A percentile compares a stretch with the other conserved stretches of the same genome.
Conservation (phyloP, 2,888 invertebrate genomes). For the Laspeyria flexula region DNA sequence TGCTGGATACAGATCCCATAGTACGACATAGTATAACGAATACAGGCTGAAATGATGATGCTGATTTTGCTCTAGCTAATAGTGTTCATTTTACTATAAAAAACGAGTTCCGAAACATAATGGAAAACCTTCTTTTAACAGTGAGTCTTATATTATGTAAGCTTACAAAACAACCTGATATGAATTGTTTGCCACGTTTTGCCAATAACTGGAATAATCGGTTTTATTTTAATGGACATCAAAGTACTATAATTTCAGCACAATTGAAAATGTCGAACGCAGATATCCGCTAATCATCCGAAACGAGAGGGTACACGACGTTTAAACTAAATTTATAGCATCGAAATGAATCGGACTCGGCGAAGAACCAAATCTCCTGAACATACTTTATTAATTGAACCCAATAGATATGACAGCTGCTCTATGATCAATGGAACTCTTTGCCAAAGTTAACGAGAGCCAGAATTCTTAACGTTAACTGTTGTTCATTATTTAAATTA, state of each 20-base stretch:
- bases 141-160: too few relatives aligned
- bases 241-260: slow-evolving; percentile 50
- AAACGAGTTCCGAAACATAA: too few relatives aligned
- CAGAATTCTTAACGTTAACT: too few relatives aligned
- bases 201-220: slow-evolving; percentile 27
- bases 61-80: too few relatives aligned
- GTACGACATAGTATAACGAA: too few relatives aligned
- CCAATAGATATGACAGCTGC: slow-evolving; percentile 44
- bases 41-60: too few relatives aligned
- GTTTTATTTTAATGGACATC: slow-evolving; percentile 37
- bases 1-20: too few relatives aligned
- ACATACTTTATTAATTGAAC: slow-evolving; percentile 51
- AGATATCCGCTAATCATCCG: slow-evolving; percentile 65
- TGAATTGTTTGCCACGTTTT: slow-evolving; percentile 11
- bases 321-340: slow-evolving; percentile 60
- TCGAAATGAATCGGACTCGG: slow-evolving; percentile 51
- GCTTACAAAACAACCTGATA: too few relatives aligned
- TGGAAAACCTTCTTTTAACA: too few relatives aligned
- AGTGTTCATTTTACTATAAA: too few relatives aligned
- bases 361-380: slow-evolving; percentile 41
- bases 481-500: too few relatives aligned
- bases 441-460: background rate
- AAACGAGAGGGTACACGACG: slow-evolving; percentile 55
- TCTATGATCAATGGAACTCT: slow-evolving; percentile 26
- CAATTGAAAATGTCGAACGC: slow-evolving; percentile 54